Conservation (phyloP, 2,113 vertebrate genomes). For the Scatophagus argus region DNA sequence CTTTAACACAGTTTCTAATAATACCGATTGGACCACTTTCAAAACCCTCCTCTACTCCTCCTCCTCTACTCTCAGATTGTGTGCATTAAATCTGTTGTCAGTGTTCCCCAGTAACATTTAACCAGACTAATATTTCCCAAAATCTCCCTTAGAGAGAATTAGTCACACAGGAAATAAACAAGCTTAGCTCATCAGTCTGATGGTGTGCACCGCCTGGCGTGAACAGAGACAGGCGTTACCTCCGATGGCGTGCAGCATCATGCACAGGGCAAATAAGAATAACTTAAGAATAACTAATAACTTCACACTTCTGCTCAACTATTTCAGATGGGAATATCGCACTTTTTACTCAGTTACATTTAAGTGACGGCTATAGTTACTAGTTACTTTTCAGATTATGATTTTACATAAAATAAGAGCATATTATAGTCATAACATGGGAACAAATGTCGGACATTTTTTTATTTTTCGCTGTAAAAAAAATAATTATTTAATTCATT, state of each 20-base stretch:
- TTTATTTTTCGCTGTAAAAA: not conserved
- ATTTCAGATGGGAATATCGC: not conserved
- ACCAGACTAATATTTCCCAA: constrained; percentile 21
- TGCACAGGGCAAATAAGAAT: constrained; percentile 2
- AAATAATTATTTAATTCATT: not conserved
- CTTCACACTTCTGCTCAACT: not conserved
- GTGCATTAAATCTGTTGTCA: constrained; percentile 39
- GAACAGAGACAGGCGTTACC: constrained; percentile 19
- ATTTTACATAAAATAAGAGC: too few relatives aligned
- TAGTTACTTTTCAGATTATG: not conserved
- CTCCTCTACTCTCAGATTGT: constrained; percentile 38
- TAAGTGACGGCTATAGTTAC: not conserved
- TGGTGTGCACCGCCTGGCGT: constrained; percentile 1
- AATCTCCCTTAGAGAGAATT: constrained; percentile 22
- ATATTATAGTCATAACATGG: too few relatives aligned
- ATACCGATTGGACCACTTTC: not conserved
- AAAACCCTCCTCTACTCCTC: not conserved
- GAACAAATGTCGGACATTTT: not conserved
- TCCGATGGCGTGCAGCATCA: constrained; percentile 11
- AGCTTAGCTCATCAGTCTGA: constrained; percentile 27
- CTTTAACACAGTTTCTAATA: constrained; percentile 22
- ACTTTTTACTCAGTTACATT: too few relatives aligned
- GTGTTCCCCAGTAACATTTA: constrained; percentile 32
- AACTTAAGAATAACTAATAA: too few relatives aligned
- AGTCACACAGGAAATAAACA: constrained; percentile 58